Percentiles rank a stretch among this genome's conserved stretches.
Evolutionary conservation across 1,140 invertebrate species (phyloP).

Genomic region (Pseudomyrmex sp.): DNA sequence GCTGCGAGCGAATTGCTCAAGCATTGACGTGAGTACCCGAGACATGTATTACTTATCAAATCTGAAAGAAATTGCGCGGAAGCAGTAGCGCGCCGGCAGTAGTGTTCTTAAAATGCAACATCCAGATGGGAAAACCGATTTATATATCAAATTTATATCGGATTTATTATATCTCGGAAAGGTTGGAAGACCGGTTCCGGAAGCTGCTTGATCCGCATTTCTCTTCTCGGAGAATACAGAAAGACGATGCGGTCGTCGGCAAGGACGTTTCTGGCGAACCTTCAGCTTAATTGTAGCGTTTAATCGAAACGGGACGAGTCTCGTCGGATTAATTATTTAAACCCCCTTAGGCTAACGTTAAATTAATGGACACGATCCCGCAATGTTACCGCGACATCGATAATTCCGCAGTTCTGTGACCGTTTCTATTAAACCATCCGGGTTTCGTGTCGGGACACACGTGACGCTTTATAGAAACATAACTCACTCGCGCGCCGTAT

Average conservation of each 20-base stretch:
- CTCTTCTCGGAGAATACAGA: constrained; percentile 24
- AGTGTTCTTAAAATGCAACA: background rate
- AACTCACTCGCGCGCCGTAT: background rate
- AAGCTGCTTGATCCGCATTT: background rate
- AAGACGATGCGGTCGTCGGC: constrained; percentile 38
- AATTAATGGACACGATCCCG: constrained; percentile 74
- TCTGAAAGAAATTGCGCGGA: background rate
- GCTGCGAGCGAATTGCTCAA: too few species aligned
- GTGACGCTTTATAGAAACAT: constrained; percentile 54
- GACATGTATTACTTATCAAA: background rate
- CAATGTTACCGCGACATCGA: constrained; percentile 74
- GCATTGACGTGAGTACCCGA: too few species aligned
- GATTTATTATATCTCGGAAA: too few species aligned
- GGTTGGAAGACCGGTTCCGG: too few species aligned
- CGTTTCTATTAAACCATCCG: constrained; percentile 52
- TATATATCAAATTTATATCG: too few species aligned
- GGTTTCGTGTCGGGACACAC: constrained; percentile 37
- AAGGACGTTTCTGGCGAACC: constrained; percentile 9
- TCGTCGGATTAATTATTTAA: constrained; percentile 77
- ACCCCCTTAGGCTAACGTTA: constrained; percentile 77
- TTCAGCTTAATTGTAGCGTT: constrained; percentile 70
- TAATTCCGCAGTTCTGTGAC: constrained; percentile 73
- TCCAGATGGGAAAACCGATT: background rate
- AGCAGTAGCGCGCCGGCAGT: background rate
- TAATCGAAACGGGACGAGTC: constrained; percentile 63